phyloP scores from a whole-genome alignment of 2,113 vertebrate genomes.

The Thalassarche chlororhynchos region DNA sequence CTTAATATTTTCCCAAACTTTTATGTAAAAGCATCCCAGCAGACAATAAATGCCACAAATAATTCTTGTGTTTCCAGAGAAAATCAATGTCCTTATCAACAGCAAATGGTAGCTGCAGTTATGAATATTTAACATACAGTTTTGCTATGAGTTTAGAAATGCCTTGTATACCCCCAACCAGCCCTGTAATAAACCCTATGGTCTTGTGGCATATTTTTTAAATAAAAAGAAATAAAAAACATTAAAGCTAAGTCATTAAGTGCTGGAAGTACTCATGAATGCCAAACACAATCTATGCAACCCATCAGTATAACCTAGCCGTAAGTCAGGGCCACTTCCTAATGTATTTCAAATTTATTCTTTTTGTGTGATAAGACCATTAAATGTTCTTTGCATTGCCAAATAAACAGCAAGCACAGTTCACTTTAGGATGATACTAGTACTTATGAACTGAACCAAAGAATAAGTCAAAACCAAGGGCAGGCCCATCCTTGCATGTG shows the following conservation, averaged over 20 bases:
- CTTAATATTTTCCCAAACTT: neutral
- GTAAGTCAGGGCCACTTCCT: constrained; percentile 46
- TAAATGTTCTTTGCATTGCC: neutral
- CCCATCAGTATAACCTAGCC: constrained; percentile 49
- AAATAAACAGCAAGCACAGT: neutral
- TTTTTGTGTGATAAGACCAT: constrained; percentile 48
- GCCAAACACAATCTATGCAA: neutral
- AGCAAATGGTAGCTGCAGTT: constrained; percentile 55
- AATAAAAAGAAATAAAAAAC: constrained; percentile 68
- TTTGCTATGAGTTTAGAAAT: constrained; percentile 53
- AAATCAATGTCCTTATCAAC: constrained; percentile 57
- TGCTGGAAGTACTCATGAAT: constrained; percentile 40
- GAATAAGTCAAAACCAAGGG: neutral
- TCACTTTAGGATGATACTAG: accelerated
- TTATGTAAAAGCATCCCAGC: neutral
- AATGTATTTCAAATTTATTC: constrained; percentile 47
- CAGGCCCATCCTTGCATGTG: accelerated
- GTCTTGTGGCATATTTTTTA: constrained; percentile 65
- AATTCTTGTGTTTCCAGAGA: neutral
- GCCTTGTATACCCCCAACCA: neutral
- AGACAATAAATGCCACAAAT: neutral
- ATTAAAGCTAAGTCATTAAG: constrained; percentile 71
- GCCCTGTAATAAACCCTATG: constrained; percentile 30
- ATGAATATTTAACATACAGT: constrained; percentile 69
- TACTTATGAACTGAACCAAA: neutral